Conservation (phyloP, 2,113 vertebrate species). For the Irena cyanogastra region DNA sequence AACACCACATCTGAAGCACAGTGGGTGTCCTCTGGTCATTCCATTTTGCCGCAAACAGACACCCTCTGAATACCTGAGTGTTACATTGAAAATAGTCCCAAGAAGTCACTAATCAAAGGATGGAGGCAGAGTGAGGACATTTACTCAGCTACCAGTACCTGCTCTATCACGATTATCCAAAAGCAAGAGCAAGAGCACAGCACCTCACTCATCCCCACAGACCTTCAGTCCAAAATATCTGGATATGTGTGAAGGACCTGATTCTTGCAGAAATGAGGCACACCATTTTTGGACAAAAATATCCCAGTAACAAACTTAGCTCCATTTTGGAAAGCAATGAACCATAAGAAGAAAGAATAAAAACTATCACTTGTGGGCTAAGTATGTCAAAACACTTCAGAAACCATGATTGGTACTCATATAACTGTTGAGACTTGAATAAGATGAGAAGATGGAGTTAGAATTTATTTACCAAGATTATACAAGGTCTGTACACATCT, state of each 20-base stretch:
- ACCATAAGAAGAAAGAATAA: neutral
- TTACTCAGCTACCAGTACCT: neutral
- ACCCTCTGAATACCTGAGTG: neutral
- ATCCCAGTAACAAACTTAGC: neutral
- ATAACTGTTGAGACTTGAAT: neutral
- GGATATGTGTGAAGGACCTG: neutral
- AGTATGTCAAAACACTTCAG: neutral
- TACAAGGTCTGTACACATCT: neutral
- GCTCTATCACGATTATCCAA: neutral
- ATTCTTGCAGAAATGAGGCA: neutral
- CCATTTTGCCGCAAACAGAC: neutral
- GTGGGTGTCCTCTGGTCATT: neutral
- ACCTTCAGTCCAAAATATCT: neutral
- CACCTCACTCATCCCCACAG: neutral
- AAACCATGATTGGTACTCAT: neutral
- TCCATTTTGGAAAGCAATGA: neutral
- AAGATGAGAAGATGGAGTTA: neutral
- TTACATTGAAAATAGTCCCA: neutral
- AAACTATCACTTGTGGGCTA: neutral
- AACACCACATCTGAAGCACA: neutral
- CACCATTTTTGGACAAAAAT: neutral
- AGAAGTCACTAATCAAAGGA: neutral
- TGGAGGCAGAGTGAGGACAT: neutral
- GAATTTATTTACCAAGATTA: neutral
- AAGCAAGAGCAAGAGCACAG: neutral